These are phyloP conservation scores for Monochamus saltuarius DNA, from an alignment of 1,140 invertebrate species.

Conservation along the genomic window DNA sequence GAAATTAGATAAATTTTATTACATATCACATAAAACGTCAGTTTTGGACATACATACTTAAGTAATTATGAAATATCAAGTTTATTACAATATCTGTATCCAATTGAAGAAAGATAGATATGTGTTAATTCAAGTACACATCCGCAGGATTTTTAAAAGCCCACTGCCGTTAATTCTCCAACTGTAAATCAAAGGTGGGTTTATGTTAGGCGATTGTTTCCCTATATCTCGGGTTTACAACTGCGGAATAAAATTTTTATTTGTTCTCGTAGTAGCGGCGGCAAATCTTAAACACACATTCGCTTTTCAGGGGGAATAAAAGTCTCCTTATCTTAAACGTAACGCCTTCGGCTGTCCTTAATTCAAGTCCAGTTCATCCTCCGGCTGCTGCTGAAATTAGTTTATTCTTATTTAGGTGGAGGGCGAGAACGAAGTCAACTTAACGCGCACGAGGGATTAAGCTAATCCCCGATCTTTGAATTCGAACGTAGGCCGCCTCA, in stretches of 20 bases:
- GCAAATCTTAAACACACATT: constrained; percentile 12
- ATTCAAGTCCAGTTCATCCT: constrained; percentile 15
- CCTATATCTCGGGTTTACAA: constrained; percentile 7
- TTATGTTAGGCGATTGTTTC: background rate
- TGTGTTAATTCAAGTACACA: too few relatives aligned
- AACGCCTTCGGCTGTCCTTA: constrained; percentile 10
- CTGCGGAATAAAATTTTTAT: constrained; percentile 14
- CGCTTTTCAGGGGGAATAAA: constrained; percentile 16
- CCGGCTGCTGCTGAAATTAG: constrained; percentile 7
- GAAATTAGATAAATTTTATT: too few relatives aligned
- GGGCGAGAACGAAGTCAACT: constrained; percentile 15
- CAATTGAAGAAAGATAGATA: too few relatives aligned
- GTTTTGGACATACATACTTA: too few relatives aligned
- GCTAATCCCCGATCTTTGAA: constrained; percentile 7
- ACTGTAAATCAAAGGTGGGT: too few relatives aligned
- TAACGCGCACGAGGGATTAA: constrained; percentile 13
- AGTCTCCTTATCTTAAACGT: constrained; percentile 2
- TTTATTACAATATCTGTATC: too few relatives aligned
- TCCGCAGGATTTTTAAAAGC: too few relatives aligned
- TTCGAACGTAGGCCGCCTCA: background rate
- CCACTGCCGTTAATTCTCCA: too few relatives aligned
- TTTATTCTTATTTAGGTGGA: constrained; percentile 21
- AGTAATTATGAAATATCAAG: too few relatives aligned
- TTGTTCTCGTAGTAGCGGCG: background rate
- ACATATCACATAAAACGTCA: too few relatives aligned